These are phyloP conservation scores for Caenorhabditis elegans DNA, from an alignment of 1,140 invertebrate genomes.

Conservation along the genomic window WBcel235 BX284605.5:10717001-10717500, in stretches of 20 bases:
- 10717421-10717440: background rate
- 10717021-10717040: background rate
- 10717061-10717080: conserved; percentile 28
- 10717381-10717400: conserved; percentile 6
- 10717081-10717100: background rate
- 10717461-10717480: background rate
- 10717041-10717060: conserved; percentile 30
- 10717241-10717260: background rate
- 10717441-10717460: conserved; percentile 18
- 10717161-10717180: conserved; percentile 2
- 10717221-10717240: conserved; percentile 27
- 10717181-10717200: conserved; percentile 9
- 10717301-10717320: background rate
- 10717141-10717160: background rate
- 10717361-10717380: conserved; percentile 24
- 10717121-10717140: conserved; percentile 30
- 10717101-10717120: background rate
- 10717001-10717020: background rate
- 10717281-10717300: background rate
- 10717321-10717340: background rate
- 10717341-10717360: background rate
- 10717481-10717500: conserved; percentile 16
- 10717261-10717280: background rate
- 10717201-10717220: background rate
- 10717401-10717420: background rate